Percentiles rank a stretch among this genome's conserved stretches.
Conservation (phyloP, 2,797 vertebrate genomes). For the Phalanger gymnotis region DNA sequence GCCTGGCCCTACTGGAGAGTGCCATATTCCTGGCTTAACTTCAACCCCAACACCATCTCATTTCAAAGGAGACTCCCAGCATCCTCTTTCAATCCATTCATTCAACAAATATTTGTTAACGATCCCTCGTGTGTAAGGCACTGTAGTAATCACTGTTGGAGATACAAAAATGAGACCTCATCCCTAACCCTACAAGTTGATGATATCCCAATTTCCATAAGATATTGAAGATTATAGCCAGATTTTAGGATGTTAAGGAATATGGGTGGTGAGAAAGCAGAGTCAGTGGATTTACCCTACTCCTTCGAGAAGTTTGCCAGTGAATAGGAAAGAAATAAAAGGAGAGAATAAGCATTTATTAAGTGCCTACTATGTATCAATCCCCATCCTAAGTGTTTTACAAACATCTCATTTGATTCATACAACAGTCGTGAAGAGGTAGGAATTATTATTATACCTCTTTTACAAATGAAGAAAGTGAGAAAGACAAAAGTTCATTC, state of each 20-base stretch:
- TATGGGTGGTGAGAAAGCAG: background rate
- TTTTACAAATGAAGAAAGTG: background rate
- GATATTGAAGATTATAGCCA: background rate
- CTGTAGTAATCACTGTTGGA: background rate
- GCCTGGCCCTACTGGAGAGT: background rate
- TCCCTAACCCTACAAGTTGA: background rate
- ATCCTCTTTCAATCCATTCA: background rate
- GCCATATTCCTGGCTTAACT: background rate
- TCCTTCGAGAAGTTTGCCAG: background rate
- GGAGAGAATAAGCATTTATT: background rate
- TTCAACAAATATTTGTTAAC: background rate
- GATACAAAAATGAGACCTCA: background rate
- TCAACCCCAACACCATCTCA: background rate
- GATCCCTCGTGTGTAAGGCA: background rate
- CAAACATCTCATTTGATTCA: background rate
- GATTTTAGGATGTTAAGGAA: background rate
- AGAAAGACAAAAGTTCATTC: background rate
- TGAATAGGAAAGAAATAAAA: background rate
- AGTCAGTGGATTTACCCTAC: background rate
- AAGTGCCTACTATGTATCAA: background rate
- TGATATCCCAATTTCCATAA: background rate
- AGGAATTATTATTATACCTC: background rate
- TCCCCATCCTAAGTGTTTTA: background rate
- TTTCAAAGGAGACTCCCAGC: background rate
- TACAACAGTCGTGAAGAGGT: background rate